These are phyloP conservation scores for Zaprionus kolodkinae DNA, from an alignment of 1,140 invertebrate species.

Conservation along the genomic window DNA sequence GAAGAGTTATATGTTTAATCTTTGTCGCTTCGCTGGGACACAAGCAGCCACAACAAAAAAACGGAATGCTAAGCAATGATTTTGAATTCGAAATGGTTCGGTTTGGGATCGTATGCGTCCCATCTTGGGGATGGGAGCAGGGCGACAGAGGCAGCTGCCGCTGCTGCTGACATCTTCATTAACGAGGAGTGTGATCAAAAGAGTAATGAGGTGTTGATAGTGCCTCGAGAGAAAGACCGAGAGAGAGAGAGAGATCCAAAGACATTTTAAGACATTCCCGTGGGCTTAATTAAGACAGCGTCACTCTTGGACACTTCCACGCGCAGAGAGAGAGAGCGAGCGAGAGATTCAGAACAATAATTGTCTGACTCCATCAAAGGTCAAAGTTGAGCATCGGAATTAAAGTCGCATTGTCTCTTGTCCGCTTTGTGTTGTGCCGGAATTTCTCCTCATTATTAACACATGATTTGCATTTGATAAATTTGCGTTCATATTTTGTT, in stretches of 20 bases:
- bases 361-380: conserved; percentile 13
- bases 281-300: conserved; percentile 28
- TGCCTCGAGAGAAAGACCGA: conserved; percentile 40
- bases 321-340: too few species aligned
- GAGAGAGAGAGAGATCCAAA: conserved; percentile 30
- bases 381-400: conserved; percentile 25
- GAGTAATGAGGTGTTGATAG: conserved; percentile 84
- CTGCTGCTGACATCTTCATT: conserved; percentile 77
- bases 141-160: conserved; percentile 42
- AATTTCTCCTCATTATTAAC: conserved; percentile 30
- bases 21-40: conserved; percentile 71
- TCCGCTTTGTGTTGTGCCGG: conserved; percentile 10
- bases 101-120: conserved; percentile 38
- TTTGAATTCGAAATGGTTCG: conserved; percentile 71
- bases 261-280: conserved; percentile 27
- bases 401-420: conserved; percentile 14
- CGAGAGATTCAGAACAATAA: conserved; percentile 1
- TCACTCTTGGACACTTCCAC: conserved; percentile 8
- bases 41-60: conserved; percentile 46
- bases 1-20: conserved; percentile 75
- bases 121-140: conserved; percentile 1
- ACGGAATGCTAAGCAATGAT: conserved; percentile 71
- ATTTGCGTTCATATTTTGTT: conserved; percentile 74
- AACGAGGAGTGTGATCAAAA: conserved; percentile 81
- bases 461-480: conserved; percentile 79